These are phyloP conservation scores for Dryobates pubescens DNA, from an alignment of 2,797 vertebrate genomes.

Conservation along the genomic window DNA sequence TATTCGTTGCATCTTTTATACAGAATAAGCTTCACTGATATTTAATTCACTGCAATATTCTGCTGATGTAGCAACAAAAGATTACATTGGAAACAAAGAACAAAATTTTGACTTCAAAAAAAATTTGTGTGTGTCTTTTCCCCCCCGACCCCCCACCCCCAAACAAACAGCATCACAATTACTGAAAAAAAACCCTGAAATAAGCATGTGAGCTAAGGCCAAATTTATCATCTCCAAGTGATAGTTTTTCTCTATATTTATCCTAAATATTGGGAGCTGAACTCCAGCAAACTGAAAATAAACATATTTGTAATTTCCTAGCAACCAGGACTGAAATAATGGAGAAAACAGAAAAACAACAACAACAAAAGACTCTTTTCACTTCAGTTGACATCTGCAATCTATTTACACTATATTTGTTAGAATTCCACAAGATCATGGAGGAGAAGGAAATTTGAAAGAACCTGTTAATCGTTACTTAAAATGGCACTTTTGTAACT, in stretches of 20 bases:
- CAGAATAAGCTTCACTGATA: slow-evolving; percentile 79
- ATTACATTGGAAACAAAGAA: slow-evolving; percentile 80
- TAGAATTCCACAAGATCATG: slow-evolving; percentile 32
- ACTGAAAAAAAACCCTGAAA: slow-evolving; percentile 72
- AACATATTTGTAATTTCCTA: slow-evolving; percentile 69
- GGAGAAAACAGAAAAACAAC: slow-evolving; percentile 65
- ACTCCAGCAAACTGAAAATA: slow-evolving; percentile 76
- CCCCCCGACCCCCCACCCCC: background rate
- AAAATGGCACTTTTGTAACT: slow-evolving; percentile 68
- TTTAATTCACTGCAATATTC: slow-evolving; percentile 79
- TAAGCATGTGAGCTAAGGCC: slow-evolving; percentile 72
- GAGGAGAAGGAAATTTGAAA: slow-evolving; percentile 39
- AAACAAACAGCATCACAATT: slow-evolving; percentile 79
- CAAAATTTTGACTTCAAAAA: slow-evolving; percentile 69
- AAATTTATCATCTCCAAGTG: slow-evolving; percentile 47
- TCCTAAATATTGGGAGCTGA: slow-evolving; percentile 74
- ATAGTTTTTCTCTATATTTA: slow-evolving; percentile 54
- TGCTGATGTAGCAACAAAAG: slow-evolving; percentile 75
- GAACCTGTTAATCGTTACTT: slow-evolving; percentile 49
- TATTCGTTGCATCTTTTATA: slow-evolving; percentile 79
- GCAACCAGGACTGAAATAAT: slow-evolving; percentile 57
- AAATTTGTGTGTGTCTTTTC: background rate
- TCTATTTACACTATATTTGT: slow-evolving; percentile 74
- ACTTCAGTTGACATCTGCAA: slow-evolving; percentile 56
- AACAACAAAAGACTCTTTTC: slow-evolving; percentile 58